Evolutionary conservation across 2,888 invertebrate species (phyloP), one percentile per base, ranked within the genome.

Genomic region (Lomographa bimaculata): DNA sequence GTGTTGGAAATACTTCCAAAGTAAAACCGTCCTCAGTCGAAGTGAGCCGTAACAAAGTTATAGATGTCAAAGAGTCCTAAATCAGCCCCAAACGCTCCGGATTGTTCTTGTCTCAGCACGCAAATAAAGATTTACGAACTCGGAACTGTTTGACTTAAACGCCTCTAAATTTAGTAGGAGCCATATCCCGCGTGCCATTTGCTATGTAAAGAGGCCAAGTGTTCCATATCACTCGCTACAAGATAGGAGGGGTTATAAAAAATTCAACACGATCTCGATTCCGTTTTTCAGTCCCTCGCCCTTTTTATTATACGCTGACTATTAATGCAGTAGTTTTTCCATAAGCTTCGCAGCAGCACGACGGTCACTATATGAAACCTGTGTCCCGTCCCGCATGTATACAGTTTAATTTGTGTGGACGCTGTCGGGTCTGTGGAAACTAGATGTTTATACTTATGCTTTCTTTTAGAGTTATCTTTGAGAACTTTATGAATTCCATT

Each of bases 91-190:
- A 52, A 54, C 44, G 39, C 41, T 50, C 43, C 40, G 41, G 54
- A 59, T 63, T 61, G 58, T 64, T 60, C 54, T 59, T 60, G 64
- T 62, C 56, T 64, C 63, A 54, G 58, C 60, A 69, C 57, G 60
- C 63, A 69, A 71, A 78, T 75, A 75, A 75, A 78, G 74, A 75
- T 75, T 71, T 74, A 72, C 65, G 62, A 58, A 73, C 60, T 69
- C 58, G 58, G 59, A 65, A 58, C 64, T 64, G 68, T 63, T 61
- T 66, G 69, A 64, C 70, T 43, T 76, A 76, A 79, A 79, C 70
- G 71, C 71, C 72, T 74, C 60, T 70, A 61, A 73, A 79, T 76
- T 75, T 75, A 72, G 66, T 67, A 64, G 62, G 50, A 64, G 61
- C 66, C 65, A 63, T 68, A 61, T 70, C 64, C 68, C 46, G 68